Evolutionary conservation across 2,113 vertebrate genomes (phyloP), one percentile per base, ranked within the genome.

Genomic region (Neopipo cinnamomea): DNA sequence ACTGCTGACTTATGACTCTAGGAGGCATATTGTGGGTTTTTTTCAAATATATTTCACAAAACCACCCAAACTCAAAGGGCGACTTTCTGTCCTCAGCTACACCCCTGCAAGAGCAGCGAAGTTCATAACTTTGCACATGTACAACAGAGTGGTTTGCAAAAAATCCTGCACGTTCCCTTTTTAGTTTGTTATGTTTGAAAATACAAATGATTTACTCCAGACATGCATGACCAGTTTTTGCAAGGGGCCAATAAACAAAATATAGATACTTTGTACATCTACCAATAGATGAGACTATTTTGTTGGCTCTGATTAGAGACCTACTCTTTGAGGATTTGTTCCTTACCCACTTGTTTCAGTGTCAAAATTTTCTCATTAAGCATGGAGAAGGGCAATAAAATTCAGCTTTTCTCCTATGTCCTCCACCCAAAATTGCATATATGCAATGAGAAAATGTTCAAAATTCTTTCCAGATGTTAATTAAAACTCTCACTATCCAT

Each of bases 61-160:
- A 67, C 91, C 79, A 87, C 79, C 66, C 96, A 76, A 91, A 96
- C 70, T 94, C 80, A 79, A 91, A 96, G 85, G 66, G 56, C 9
- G 7, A 56, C 21, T 68, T 85, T 97, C 83, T 94, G 88, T 95
- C 91, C 92, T 94, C 62, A 73, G 66, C 80, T 96, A 94, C 76
- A 92, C 56, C 49, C 88, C 83, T 91, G 56, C 31, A 91, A 92
- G 12, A 75, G 44, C 61, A 91, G 79, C 47, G 15, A 53, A 81
- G 65, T 89, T 78, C 68, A 0, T 56, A 52, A 77, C n/a, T 63
- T 77, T 86, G 42, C 63, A 71, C 59, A 56, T 55, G 30, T 67
- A 59, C 35, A 71, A 25, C 22, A 49, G 49, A 20, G 8, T 1
- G 30, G 1, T 47, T 82, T 83, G 76, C 17, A 16, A 50, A 90